Evolutionary conservation across 1,140 invertebrate species (phyloP), one percentile per base, ranked within the genome.

Genomic region (Gyrodactylus bullatarudis): DNA sequence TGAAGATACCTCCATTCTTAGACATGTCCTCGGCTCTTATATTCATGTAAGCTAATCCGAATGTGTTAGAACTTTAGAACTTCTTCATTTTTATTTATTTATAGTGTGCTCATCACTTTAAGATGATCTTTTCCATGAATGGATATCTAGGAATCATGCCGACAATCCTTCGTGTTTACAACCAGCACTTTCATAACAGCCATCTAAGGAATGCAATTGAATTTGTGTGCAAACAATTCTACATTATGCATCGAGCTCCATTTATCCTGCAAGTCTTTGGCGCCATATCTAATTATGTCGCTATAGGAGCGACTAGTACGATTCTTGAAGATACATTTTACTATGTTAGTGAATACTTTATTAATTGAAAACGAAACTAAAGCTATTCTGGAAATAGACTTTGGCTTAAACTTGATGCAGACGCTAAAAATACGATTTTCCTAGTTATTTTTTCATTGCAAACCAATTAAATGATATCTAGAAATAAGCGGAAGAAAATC

Each of bases 241-340:
- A 97, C 81, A 84, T 97, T 70, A 86, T 99, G 79, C 96, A 99
- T 78, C 84, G 94, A 74, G 98, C 98, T 79, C 93, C 94, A 0
- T 99, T 98, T 78, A 90, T 97, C 75, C 83, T 97, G 23, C 89
- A 99, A 85, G 93, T 97, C 90, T 97, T 98, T 83, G 94, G 94
- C 1, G 92, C 89, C 69, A 87, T 95, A 0, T 94, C 94, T 0
- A 88, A 91, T 0, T 89, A 97, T 77, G 83, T 98, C 26, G 92
- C 97, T 74, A 78, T 81, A 22, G 77, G 76, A 72, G 76, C 73
- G 24, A 85, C 86, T 1, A 24, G 21, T 25, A 26, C 26, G 21
- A 71, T 21, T 54, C 16, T 75, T 21, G 72, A 26, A 20, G 26
- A 72, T 74, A 20, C 26, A 26, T 74, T 20, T 72, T 72, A 21